Percentiles rank a stretch among this genome's conserved stretches.
Evolutionary conservation across 2,113 vertebrate species (phyloP).

Genomic region (Mesitornis unicolor): DNA sequence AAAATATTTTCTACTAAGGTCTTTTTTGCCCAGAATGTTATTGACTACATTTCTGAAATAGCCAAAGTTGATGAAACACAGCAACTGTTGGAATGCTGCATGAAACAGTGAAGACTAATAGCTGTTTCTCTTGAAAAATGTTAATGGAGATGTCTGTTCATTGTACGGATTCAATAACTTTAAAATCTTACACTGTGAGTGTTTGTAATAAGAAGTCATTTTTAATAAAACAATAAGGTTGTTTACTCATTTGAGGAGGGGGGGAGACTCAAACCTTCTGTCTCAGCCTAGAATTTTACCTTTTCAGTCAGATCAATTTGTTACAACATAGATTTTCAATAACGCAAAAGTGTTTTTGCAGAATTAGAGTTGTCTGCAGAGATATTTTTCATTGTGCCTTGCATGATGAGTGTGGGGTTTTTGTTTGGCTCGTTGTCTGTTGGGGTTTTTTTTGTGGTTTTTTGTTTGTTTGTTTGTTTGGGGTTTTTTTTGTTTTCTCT

Average conservation of each 20-base stretch:
- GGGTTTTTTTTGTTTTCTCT: neutral
- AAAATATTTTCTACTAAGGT: neutral
- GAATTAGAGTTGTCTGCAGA: neutral
- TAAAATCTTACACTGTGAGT: neutral
- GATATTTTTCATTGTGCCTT: neutral
- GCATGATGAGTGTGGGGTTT: neutral
- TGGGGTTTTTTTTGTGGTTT: neutral
- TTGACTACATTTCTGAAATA: neutral
- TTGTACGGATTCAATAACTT: neutral
- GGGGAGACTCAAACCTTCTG: fast-evolving
- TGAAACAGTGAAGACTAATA: neutral
- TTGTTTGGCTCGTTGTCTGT: neutral
- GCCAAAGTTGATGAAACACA: neutral
- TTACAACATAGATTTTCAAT: constrained; percentile 27
- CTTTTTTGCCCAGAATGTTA: neutral
- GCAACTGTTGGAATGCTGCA: neutral
- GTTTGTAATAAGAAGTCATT: neutral
- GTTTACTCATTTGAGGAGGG: neutral
- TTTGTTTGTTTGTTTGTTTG: neutral
- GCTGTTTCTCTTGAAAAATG: neutral
- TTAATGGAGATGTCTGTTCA: neutral
- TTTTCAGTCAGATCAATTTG: neutral
- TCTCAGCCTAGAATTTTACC: neutral
- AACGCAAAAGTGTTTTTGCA: neutral
- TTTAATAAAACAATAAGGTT: neutral